Conservation (phyloP, 2,797 vertebrate species). For the Falco concolor region DNA sequence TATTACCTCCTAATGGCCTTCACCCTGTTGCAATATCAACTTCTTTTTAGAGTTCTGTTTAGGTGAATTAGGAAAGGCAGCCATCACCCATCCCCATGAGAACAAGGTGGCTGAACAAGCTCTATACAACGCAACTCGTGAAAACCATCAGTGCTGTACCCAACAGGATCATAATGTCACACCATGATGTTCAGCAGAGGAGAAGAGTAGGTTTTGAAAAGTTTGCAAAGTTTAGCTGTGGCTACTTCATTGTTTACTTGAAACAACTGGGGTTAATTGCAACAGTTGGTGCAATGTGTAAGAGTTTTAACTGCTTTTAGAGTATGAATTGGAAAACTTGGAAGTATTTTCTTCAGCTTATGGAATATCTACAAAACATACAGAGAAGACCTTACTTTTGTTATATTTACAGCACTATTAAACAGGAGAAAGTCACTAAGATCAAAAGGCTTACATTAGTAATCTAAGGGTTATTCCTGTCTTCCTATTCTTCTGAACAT, state of each 20-base stretch:
- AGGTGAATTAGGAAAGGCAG: not conserved
- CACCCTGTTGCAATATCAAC: not conserved
- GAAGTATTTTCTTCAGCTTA: not conserved
- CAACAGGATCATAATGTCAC: not conserved
- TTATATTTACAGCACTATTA: not conserved
- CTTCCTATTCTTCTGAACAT: not conserved
- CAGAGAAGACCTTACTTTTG: not conserved
- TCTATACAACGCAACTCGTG: not conserved
- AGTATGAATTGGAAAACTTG: not conserved
- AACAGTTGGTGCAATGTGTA: not conserved
- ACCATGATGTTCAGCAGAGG: not conserved
- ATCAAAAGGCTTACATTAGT: not conserved
- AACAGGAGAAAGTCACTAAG: not conserved
- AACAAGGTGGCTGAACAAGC: not conserved
- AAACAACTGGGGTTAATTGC: not conserved
- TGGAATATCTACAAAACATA: not conserved
- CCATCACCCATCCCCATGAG: rapidly evolving
- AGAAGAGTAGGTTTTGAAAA: not conserved
- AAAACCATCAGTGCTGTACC: not conserved
- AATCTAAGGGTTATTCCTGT: not conserved
- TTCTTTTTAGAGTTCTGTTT: not conserved
- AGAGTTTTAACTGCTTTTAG: not conserved
- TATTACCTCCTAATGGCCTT: not conserved
- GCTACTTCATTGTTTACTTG: not conserved
- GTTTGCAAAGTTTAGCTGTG: not conserved